Conservation (phyloP, 2,797 vertebrate species). For the Rhabdophis nuchalis region DNA sequence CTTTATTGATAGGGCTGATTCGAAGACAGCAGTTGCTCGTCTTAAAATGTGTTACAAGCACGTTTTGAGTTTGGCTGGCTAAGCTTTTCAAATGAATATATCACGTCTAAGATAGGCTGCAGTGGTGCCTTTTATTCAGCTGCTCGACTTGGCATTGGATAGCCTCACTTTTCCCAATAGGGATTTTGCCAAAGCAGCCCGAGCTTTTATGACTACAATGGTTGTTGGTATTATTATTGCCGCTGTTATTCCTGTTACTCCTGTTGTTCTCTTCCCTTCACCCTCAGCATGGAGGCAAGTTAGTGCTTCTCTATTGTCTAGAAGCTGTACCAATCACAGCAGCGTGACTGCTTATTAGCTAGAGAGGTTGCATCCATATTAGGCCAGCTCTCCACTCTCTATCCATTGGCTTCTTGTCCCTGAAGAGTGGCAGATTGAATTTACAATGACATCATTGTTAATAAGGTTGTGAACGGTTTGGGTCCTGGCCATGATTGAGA, state of each 20-base stretch:
- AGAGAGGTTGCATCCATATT: conserved; percentile 12
- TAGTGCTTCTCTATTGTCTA: conserved; percentile 11
- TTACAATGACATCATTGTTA: conserved; percentile 7
- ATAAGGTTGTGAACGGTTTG: conserved; percentile 16
- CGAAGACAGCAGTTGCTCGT: not conserved
- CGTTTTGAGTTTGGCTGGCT: not conserved
- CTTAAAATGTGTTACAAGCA: not conserved
- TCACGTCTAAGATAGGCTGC: not conserved
- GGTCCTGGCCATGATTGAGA: conserved; percentile 10
- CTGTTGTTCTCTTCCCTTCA: not conserved
- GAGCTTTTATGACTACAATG: not conserved
- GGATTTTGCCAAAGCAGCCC: not conserved
- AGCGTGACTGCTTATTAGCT: conserved; percentile 23
- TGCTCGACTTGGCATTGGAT: not conserved
- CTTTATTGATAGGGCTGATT: not conserved
- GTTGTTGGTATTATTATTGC: not conserved
- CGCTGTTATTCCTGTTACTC: not conserved
- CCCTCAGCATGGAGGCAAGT: conserved; percentile 8
- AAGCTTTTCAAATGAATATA: not conserved
- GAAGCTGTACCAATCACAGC: conserved; percentile 12
- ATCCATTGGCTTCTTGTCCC: conserved; percentile 16
- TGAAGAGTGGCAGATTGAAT: conserved; percentile 24
- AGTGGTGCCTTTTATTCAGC: not conserved
- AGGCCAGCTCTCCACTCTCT: conserved; percentile 2
- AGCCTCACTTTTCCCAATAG: conserved; percentile 2